phyloP scores from a whole-genome alignment of 2,888 invertebrate genomes.

The Seira musarum region DNA sequence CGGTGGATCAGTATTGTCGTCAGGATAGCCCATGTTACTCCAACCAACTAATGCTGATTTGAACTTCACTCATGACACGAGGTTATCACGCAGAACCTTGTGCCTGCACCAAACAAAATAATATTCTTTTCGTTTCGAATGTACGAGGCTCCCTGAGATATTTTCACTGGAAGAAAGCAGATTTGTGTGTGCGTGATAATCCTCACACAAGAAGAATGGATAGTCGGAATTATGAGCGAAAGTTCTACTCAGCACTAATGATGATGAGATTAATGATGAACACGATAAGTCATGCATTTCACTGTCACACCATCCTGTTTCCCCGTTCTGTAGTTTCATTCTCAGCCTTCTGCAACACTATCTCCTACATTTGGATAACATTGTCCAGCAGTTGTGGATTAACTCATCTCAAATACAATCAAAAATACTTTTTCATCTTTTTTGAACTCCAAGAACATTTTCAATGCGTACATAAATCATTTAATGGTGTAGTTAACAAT shows the following conservation, averaged over 20 bases:
- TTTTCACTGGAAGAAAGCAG: neutral
- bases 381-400: too few relatives aligned
- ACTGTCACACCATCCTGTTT: too few relatives aligned
- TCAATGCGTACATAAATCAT: too few relatives aligned
- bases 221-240: neutral
- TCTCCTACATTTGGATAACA: too few relatives aligned
- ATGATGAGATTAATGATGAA: neutral
- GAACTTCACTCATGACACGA: conserved; percentile 31
- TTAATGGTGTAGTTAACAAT: too few relatives aligned
- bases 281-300: neutral
- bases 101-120: neutral
- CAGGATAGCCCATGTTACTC: conserved; percentile 58
- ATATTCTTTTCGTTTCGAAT: too few relatives aligned
- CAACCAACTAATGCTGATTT: conserved; percentile 13
- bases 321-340: too few relatives aligned
- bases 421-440: too few relatives aligned
- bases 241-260: conserved; percentile 4
- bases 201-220: neutral
- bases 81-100: neutral
- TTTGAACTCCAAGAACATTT: too few relatives aligned
- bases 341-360: too few relatives aligned
- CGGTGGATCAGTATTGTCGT: conserved; percentile 57
- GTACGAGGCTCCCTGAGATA: too few relatives aligned
- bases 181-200: neutral
- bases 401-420: too few relatives aligned